phyloP scores from a whole-genome alignment of 2,113 vertebrate species.

The Vicugna pacos region DNA sequence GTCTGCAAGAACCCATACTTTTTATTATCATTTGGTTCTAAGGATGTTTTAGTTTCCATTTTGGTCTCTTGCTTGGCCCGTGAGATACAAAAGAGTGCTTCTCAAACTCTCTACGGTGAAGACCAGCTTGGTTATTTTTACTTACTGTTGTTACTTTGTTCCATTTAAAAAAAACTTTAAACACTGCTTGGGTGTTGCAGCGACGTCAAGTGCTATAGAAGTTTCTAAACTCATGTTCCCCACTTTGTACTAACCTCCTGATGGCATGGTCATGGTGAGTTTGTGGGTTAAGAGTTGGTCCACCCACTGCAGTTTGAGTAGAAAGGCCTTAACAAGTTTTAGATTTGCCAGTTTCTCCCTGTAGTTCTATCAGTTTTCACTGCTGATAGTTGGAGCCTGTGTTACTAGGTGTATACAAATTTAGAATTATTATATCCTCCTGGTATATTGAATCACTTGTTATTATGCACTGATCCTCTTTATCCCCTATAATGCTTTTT shows the following conservation, averaged over 20 bases:
- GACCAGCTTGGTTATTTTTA: conserved; percentile 8
- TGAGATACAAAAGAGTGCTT: background rate
- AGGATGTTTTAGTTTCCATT: conserved; percentile 14
- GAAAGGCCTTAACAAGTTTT: background rate
- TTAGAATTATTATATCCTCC: background rate
- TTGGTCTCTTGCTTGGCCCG: background rate
- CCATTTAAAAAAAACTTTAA: background rate
- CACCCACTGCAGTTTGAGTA: background rate
- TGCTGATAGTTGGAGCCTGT: background rate
- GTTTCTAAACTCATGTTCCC: background rate
- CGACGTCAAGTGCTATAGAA: background rate
- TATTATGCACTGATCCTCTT: too few species aligned
- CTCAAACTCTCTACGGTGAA: background rate
- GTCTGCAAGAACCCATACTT: background rate
- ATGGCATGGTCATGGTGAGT: background rate
- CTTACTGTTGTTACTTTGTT: background rate
- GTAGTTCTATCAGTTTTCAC: background rate
- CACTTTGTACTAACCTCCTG: background rate
- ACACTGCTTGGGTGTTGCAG: background rate
- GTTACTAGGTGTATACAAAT: background rate
- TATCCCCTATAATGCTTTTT: too few species aligned
- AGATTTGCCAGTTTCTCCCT: background rate
- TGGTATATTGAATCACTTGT: background rate
- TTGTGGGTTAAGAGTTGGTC: background rate
- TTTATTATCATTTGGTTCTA: background rate